These are phyloP conservation scores for Ceratosolen fusciceps DNA, from an alignment of 1,140 invertebrate genomes.

Conservation along the genomic window DNA sequence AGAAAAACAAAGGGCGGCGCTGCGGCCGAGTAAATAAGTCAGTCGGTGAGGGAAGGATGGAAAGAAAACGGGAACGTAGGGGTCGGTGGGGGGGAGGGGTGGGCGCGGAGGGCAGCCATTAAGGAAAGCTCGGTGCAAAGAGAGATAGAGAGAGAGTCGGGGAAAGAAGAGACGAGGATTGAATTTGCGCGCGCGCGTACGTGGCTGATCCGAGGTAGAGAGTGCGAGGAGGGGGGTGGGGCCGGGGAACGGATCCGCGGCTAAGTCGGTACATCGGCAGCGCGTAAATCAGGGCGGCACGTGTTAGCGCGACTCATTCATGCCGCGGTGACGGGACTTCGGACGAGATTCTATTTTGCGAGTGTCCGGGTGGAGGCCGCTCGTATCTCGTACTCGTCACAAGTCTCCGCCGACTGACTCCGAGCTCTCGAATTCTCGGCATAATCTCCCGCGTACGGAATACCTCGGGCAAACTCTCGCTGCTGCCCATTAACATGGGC, in stretches of 20 bases:
- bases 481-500: not conserved
- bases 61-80: not conserved
- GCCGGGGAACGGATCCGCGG: not conserved
- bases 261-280: slow-evolving; percentile 34
- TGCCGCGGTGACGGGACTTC: slow-evolving; percentile 55
- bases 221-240: not conserved
- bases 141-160: too few relatives aligned
- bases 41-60: not conserved
- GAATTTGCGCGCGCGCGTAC: too few relatives aligned
- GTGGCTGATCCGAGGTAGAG: not conserved
- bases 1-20: slow-evolving; percentile 35
- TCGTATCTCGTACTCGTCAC: not conserved
- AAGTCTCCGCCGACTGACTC: not conserved
- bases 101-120: not conserved
- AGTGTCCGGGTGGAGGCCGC: slow-evolving; percentile 17
- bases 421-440: not conserved
- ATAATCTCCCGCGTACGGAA: not conserved
- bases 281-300: slow-evolving; percentile 66
- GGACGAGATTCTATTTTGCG: slow-evolving; percentile 65
- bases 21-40: not conserved
- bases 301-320: slow-evolving; percentile 68
- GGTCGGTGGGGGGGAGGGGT: too few relatives aligned
- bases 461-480: not conserved
- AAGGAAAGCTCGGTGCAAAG: not conserved
- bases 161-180: too few relatives aligned